Conservation (phyloP, 1,140 invertebrate genomes). For the Lepidurus arcticus region DNA sequence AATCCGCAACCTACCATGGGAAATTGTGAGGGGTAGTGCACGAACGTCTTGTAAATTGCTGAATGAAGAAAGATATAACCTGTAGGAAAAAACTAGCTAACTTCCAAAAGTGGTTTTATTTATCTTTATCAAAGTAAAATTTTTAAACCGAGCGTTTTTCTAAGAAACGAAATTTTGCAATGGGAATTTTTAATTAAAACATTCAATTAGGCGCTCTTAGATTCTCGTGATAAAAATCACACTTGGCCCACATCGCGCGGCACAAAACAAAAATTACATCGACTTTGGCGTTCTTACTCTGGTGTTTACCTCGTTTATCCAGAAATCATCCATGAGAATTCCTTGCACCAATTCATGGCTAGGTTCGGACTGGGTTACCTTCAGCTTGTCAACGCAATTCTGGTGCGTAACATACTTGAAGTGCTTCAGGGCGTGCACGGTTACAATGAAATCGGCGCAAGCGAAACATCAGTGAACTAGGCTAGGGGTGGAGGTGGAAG, state of each 20-base stretch:
- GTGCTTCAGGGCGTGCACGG: neutral
- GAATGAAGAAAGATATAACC: neutral
- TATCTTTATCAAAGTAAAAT: too few relatives aligned
- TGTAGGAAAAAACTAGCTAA: neutral
- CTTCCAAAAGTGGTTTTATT: neutral
- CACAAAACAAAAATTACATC: neutral
- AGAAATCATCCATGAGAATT: neutral
- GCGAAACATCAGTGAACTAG: neutral
- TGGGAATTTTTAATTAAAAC: neutral
- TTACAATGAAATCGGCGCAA: neutral
- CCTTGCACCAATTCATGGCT: neutral
- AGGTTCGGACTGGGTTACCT: neutral
- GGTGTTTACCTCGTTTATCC: neutral
- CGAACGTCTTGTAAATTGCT: constrained; percentile 8
- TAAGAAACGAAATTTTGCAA: neutral
- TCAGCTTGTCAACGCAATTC: neutral
- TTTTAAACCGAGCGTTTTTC: neutral
- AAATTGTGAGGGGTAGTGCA: neutral
- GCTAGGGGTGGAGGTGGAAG: neutral
- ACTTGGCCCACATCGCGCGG: neutral
- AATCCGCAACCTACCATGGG: neutral
- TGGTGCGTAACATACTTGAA: neutral
- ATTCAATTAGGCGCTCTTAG: neutral
- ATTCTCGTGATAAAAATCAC: neutral
- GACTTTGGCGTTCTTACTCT: neutral